phyloP scores from a whole-genome alignment of 2,113 vertebrate species.

The Rhineura floridana region DNA sequence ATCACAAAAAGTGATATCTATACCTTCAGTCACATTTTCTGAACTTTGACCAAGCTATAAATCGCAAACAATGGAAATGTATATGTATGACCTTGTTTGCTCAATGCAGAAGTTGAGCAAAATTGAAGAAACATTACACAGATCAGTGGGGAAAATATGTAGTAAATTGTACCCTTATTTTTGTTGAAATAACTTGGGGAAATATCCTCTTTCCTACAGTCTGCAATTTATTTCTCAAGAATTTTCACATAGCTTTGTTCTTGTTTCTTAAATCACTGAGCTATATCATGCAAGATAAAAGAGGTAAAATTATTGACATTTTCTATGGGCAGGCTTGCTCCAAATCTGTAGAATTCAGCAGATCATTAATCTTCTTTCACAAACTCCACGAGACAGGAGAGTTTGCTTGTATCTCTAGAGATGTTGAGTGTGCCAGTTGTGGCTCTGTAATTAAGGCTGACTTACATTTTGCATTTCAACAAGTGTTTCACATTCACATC shows the following conservation, averaged over 20 bases:
- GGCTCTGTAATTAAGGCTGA: conserved; percentile 12
- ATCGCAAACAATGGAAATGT: background rate
- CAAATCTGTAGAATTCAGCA: conserved; percentile 2
- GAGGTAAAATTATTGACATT: conserved; percentile 14
- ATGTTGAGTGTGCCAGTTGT: background rate
- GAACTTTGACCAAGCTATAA: background rate
- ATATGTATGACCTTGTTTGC: background rate
- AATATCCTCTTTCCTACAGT: background rate
- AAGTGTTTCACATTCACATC: background rate
- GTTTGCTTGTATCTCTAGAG: conserved; percentile 5
- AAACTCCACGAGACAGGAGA: conserved; percentile 13
- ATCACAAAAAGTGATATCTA: background rate
- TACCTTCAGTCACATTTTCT: background rate
- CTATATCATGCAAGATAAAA: conserved; percentile 13
- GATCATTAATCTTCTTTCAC: conserved; percentile 20
- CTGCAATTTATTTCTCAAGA: conserved; percentile 4
- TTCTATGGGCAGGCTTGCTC: conserved; percentile 6
- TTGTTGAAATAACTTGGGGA: conserved; percentile 4
- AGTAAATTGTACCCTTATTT: background rate
- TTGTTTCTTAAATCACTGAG: conserved; percentile 4
- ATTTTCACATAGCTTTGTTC: background rate
- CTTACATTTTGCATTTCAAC: conserved; percentile 13
- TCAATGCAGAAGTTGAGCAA: background rate
- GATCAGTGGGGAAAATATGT: background rate
- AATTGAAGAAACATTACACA: background rate